Base-by-base conservation (phyloP, 2,888 invertebrate species). In the Acronicta psi region DNA sequence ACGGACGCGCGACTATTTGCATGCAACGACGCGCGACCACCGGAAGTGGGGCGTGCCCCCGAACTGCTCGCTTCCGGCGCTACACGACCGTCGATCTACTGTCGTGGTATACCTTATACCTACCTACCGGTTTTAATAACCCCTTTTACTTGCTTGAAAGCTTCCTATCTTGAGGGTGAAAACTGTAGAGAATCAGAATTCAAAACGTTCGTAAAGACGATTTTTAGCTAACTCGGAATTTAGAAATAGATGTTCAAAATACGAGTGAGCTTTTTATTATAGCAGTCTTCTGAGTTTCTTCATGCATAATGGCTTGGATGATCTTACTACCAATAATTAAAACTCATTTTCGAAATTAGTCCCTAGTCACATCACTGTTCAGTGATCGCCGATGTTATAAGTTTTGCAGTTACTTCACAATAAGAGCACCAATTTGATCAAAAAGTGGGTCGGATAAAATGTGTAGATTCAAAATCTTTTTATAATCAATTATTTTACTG, bases 1-100 rank as follows among this genome's bases (percentile, higher is more conserved):
- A 52, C 70, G 70, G 69, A 9, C 75, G 69, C 75, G 59, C 75
- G 74, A 75, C 83, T 85, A 91, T 93, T 93, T 90, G 90, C 91
- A 92, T 93, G 85, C 93, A 89, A 65, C 87, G 88, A 77, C 79
- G 91, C 90, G 89, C 91, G 92, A 89, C 91, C 88, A 83, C 80
- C 90, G 93, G 93, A 93, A 88, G 82, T 73, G 80, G 87, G 89
- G 88, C 85, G 87, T 86, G 90, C 86, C 90, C 90, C 89, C 86
- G 89, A 91, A 92, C 92, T 89, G 88, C 87, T 86, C 85, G 72
- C 87, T 91, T 93, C 93, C 93, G 86, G 82, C 64, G 73, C 62
- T 79, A 77, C 66, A 77, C 76, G 65, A 54, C 49, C 52, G 61
- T 58, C 76, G 66, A 67, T 71, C 54, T 62, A 57, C 63, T 59